Conservation (phyloP, 2,888 invertebrate genomes). For the Melipona beecheii region DNA sequence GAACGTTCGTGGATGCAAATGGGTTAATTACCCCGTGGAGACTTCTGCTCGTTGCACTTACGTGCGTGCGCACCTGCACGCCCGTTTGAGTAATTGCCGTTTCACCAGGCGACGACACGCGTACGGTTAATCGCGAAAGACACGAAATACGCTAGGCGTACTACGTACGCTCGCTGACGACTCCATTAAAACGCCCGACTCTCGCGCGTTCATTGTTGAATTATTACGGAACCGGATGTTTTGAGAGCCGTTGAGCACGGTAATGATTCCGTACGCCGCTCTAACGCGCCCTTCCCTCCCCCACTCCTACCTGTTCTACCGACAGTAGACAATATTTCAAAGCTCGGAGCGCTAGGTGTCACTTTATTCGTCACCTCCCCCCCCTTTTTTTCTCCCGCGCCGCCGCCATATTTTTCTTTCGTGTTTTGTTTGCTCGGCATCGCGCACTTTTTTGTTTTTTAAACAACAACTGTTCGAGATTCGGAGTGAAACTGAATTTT, state of each 20-base stretch:
- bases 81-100: slow-evolving; percentile 48
- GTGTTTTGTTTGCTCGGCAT: too few relatives aligned
- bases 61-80: slow-evolving; percentile 39
- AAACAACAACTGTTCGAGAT: background rate
- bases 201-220: slow-evolving; percentile 3
- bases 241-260: background rate
- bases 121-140: slow-evolving; percentile 49
- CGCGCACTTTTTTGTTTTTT: background rate
- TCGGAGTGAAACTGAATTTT: background rate
- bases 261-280: background rate
- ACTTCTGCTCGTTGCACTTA: slow-evolving; percentile 49
- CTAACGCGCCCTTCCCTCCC: background rate
- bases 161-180: background rate
- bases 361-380: too few relatives aligned
- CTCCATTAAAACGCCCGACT: slow-evolving; percentile 25
- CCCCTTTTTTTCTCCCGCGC: too few relatives aligned
- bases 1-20: slow-evolving; percentile 51
- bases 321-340: background rate
- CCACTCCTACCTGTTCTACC: background rate
- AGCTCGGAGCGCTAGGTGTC: background rate
- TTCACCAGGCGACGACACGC: slow-evolving; percentile 49
- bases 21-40: slow-evolving; percentile 56
- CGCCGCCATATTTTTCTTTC: too few relatives aligned
- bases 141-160: slow-evolving; percentile 34
- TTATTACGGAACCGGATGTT: slow-evolving; percentile 6